Conservation (phyloP, 2,888 invertebrate species). For the Strigamia crassipes region DNA sequence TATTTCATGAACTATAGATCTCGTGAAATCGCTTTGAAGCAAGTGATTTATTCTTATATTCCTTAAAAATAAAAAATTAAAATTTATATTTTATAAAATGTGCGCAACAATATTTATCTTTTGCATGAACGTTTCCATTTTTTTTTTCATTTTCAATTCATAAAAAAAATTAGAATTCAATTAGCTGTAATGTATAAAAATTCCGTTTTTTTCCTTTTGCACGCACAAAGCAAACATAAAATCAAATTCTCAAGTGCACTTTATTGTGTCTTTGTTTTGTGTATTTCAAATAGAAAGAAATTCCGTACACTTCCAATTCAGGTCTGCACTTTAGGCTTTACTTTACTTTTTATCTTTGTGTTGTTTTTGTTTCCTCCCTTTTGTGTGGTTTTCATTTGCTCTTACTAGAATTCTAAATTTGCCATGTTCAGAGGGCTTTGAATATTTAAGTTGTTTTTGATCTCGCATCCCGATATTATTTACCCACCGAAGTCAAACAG, state of each 20-base stretch:
- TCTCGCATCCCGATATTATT: background rate
- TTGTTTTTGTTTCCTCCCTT: background rate
- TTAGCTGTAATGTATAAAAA: too few relatives aligned
- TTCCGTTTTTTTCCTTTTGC: too few relatives aligned
- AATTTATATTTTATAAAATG: background rate
- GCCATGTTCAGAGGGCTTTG: background rate
- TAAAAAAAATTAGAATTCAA: too few relatives aligned
- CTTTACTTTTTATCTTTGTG: background rate
- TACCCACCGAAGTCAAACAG: background rate
- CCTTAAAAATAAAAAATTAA: background rate
- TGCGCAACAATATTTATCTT: background rate
- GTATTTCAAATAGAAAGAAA: background rate
- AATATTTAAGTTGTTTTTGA: background rate
- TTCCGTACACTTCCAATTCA: background rate
- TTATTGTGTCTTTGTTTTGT: too few relatives aligned
- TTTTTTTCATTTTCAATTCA: too few relatives aligned
- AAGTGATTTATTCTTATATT: conserved; percentile 8
- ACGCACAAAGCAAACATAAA: too few relatives aligned
- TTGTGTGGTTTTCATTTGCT: background rate
- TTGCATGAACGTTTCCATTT: too few relatives aligned
- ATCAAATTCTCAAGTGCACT: too few relatives aligned
- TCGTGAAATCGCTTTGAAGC: conserved; percentile 4
- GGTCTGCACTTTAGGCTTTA: background rate
- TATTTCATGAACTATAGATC: conserved; percentile 29
- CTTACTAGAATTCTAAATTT: background rate